phyloP scores from a whole-genome alignment of 2,888 invertebrate species.

The Drosophila pseudotakahashii region DNA sequence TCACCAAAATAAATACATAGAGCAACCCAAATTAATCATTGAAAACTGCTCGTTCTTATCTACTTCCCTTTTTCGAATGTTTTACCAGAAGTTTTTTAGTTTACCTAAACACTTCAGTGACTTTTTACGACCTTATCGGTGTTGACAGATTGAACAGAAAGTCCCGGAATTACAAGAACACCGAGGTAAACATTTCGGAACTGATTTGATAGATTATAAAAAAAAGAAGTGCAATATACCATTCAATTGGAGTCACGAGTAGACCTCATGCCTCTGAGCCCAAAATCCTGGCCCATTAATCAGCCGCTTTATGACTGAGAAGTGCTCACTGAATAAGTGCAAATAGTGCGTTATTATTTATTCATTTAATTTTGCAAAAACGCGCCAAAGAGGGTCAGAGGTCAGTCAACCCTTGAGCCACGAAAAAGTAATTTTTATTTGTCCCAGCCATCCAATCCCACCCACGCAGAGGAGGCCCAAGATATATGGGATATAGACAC shows the following conservation, averaged over 20 bases:
- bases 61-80: neutral
- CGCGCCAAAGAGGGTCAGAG: slow-evolving; percentile 33
- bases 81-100: slow-evolving; percentile 1
- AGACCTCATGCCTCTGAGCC: slow-evolving; percentile 12
- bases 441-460: slow-evolving; percentile 19
- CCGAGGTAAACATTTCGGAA: neutral
- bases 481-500: slow-evolving; percentile 44
- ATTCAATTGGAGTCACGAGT: neutral
- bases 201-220: neutral
- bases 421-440: slow-evolving; percentile 54
- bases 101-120: neutral
- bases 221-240: neutral
- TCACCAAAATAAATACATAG: neutral
- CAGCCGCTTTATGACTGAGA: slow-evolving; percentile 28
- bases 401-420: slow-evolving; percentile 62
- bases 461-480: slow-evolving; percentile 20
- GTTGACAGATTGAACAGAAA: slow-evolving; percentile 6
- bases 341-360: slow-evolving; percentile 71
- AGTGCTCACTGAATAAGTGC: slow-evolving; percentile 16
- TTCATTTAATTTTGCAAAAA: slow-evolving; percentile 60
- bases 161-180: neutral
- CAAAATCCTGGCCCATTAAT: slow-evolving; percentile 37
- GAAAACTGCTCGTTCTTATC: neutral
- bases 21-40: neutral
- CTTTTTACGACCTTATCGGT: slow-evolving; percentile 15